A percentile compares a stretch with the other conserved stretches of the same genome.
Conservation (phyloP, 2,888 invertebrate species). For the Calameuta pallipes region DNA sequence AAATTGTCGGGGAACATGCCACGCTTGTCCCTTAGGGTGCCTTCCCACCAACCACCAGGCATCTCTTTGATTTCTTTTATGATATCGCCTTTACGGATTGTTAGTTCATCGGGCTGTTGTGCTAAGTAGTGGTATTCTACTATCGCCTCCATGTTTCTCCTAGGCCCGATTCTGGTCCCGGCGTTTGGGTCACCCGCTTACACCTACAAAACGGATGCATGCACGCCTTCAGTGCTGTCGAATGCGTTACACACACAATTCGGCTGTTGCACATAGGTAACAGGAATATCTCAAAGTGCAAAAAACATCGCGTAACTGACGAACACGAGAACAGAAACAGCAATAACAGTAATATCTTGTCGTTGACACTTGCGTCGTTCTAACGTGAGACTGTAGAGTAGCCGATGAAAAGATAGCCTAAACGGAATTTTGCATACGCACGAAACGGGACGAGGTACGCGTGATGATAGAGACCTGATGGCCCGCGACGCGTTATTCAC, state of each 20-base stretch:
- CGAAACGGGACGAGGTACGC: constrained; percentile 6
- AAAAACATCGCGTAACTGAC: not conserved
- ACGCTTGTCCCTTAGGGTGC: constrained; percentile 81
- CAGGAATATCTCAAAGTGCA: not conserved
- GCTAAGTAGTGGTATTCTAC: constrained; percentile 90
- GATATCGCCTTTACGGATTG: constrained; percentile 84
- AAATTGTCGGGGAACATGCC: constrained; percentile 96
- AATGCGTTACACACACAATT: not conserved
- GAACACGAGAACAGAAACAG: not conserved
- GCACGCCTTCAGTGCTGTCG: constrained; percentile 1
- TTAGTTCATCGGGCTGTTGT: constrained; percentile 87
- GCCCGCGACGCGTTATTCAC: not conserved
- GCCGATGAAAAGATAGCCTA: constrained; percentile 10
- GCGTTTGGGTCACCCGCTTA: constrained; percentile 34
- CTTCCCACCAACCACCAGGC: constrained; percentile 92
- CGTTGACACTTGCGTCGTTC: not conserved
- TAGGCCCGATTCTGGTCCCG: constrained; percentile 20
- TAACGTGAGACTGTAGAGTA: not conserved
- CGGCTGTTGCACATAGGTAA: not conserved
- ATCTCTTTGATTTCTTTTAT: constrained; percentile 82
- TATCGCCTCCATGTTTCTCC: constrained; percentile 73
- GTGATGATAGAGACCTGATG: not conserved
- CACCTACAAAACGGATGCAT: constrained; percentile 33
- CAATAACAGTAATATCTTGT: not conserved
- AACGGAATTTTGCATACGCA: constrained; percentile 1